phyloP scores from a whole-genome alignment of 2,113 vertebrate genomes.

The Todiramphus saurophagus region DNA sequence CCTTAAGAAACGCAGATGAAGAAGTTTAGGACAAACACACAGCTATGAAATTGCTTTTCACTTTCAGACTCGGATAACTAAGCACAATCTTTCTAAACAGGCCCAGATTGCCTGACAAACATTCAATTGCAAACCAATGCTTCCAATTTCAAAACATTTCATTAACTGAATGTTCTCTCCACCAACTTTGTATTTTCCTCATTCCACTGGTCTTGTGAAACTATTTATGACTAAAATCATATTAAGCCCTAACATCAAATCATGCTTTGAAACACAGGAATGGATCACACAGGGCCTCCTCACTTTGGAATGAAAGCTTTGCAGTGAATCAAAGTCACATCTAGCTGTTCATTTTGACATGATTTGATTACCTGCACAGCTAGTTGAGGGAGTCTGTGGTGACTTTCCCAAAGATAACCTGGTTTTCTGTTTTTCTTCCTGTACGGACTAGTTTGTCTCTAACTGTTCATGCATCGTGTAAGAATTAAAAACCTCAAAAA shows the following conservation, averaged over 20 bases:
- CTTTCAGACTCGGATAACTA: not conserved
- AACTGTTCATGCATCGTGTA: not conserved
- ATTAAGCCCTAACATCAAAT: not conserved
- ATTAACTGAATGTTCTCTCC: not conserved
- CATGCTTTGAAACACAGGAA: not conserved
- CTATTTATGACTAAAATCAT: not conserved
- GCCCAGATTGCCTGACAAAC: not conserved
- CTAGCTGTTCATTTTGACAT: not conserved
- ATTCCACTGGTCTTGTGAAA: not conserved
- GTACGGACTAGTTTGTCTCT: not conserved
- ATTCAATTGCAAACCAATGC: not conserved
- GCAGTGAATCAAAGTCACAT: not conserved
- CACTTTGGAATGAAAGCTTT: not conserved
- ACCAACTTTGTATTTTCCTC: not conserved
- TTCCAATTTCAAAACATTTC: not conserved
- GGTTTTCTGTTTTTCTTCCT: not conserved
- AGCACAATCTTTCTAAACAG: not conserved
- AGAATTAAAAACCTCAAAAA: not conserved
- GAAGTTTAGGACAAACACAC: not conserved
- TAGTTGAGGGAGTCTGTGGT: not conserved
- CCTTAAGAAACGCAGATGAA: not conserved
- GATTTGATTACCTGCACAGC: not conserved
- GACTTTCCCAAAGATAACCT: not conserved
- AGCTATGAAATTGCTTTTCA: conserved; percentile 8
- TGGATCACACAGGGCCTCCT: not conserved